Evolutionary conservation across 2,888 invertebrate genomes (phyloP), one percentile per base, ranked within the genome.

Genomic region (Folsomia candida): DNA sequence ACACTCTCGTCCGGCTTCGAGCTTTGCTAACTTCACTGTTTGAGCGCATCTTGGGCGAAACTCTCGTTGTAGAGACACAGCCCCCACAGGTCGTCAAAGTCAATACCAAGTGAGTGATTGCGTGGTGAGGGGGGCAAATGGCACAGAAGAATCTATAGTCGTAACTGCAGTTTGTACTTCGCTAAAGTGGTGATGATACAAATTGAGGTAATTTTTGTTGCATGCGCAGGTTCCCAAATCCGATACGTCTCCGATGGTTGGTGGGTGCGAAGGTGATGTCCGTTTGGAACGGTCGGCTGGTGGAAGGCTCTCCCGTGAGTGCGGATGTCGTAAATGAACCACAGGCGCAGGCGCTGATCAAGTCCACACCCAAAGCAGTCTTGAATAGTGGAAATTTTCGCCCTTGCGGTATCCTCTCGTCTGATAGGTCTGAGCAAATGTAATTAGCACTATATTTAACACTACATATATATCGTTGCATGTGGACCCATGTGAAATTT

Each of bases 41-140:
- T 37, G 37, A 37, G 37, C 14, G 14, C 14, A 9, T 37, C 6
- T 14, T 37, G 37, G 6, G 37, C 14, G 37, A 37, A 14, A 37
- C 37, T 4, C 37, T 37, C 27, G 26, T 69, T 20, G 63, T 69
- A 3, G 69, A 69, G 29, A 54, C 6, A 18, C 69, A 69, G 20
- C 69, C 69, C 3, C 70, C 71, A 6, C 73, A 73, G 62, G 68
- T 73, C 47, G 60, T 73, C 11, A 73, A 73, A 60, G 61, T 68
- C 61, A 70, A 70, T 25, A 73, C 73, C 1, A 70, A 73, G 58
- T 74, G n/a, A 4, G 22, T 9, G 47, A n/a, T n/a, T n/a, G n/a
- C n/a, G n/a, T n/a, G n/a, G n/a, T n/a, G n/a, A n/a, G n/a, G n/a
- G n/a, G n/a, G n/a, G n/a, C n/a, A n/a, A n/a, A n/a, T 37, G 37